Evolutionary conservation across 2,113 vertebrate genomes (phyloP), one percentile per base, ranked within the genome.

Genomic region (Plestiodon gilberti): DNA sequence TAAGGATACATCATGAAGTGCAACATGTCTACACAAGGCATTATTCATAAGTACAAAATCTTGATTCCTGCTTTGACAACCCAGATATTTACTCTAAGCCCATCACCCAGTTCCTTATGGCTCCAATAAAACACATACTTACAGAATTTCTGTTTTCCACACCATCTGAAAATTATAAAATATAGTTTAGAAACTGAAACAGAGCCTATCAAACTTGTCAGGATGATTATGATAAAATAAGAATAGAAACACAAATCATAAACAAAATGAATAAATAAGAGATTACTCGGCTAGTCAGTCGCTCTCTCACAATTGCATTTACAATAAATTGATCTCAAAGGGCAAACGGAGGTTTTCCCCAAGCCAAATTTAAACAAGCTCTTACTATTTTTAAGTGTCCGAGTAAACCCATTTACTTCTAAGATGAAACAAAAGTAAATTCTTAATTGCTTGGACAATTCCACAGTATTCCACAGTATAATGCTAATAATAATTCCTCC

Each of bases 81-180:
- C 6, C 15, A 38, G 38, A 86, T 82, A 85, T 20, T 20, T 22
- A 65, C 4, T 65, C 48, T 70, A 75, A 74, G 30, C 22, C 33
- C 30, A 13, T 78, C 79, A 73, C 52, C 17, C 59, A 57, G 0
- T 23, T 38, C 74, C 77, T 52, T 84, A 67, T 13, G 83, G 55
- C 5, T 78, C 30, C 25, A 13, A 80, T 18, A 67, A 90, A 93
- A 88, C 8, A 0, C 14, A 28, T 96, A 96, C 96, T 96, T 95
- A 97, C 95, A 84, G 96, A 97, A 87, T 93, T 93, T 78, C 96
- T 96, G 90, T 93, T 95, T 93, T 94, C 95, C 93, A 86, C 28
- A 82, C 91, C 93, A 93, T 94, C 96, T 97, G 95, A 74, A 96
- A 96, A 95, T 81, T 20, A 95, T 67, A 95, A 95, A 95, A 90